Conservation (phyloP, 1,140 invertebrate genomes). For the Charaxes varanes region DNA sequence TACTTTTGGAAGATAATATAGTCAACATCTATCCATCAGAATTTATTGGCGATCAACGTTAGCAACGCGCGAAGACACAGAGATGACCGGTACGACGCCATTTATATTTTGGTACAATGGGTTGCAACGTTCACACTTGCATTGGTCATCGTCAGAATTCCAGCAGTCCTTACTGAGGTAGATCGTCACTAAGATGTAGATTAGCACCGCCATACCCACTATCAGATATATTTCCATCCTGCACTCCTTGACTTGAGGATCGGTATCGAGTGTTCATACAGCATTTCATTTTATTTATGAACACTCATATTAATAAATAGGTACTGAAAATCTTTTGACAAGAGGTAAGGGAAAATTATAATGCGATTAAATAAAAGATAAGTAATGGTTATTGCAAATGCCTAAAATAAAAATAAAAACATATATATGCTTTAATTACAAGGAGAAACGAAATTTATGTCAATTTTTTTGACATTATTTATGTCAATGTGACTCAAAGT, state of each 20-base stretch:
- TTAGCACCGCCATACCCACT: constrained; percentile 51
- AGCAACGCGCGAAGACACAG: constrained; percentile 50
- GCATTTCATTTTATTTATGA: constrained; percentile 10
- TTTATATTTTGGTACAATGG: constrained; percentile 25
- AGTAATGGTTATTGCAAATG: too few species aligned
- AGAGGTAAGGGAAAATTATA: too few species aligned
- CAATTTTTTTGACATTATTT: too few species aligned
- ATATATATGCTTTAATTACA: too few species aligned
- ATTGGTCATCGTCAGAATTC: constrained; percentile 40
- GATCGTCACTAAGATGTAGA: constrained; percentile 47
- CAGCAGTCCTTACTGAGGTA: constrained; percentile 53
- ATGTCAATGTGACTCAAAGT: too few species aligned
- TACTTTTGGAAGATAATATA: constrained; percentile 1
- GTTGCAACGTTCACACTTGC: constrained; percentile 54
- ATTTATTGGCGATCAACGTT: constrained; percentile 32
- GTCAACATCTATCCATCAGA: background rate
- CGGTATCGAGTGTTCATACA: background rate
- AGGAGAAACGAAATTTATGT: too few species aligned
- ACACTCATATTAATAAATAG: constrained; percentile 1
- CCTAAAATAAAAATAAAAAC: too few species aligned
- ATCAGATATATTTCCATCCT: constrained; percentile 64
- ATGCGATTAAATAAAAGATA: too few species aligned
- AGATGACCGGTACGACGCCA: constrained; percentile 30
- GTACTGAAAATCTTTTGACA: too few species aligned
- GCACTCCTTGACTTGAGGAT: constrained; percentile 23